Evolutionary conservation across 2,113 vertebrate genomes (phyloP).

Genomic region (Boulengeromyrus knoepffleri): DNA sequence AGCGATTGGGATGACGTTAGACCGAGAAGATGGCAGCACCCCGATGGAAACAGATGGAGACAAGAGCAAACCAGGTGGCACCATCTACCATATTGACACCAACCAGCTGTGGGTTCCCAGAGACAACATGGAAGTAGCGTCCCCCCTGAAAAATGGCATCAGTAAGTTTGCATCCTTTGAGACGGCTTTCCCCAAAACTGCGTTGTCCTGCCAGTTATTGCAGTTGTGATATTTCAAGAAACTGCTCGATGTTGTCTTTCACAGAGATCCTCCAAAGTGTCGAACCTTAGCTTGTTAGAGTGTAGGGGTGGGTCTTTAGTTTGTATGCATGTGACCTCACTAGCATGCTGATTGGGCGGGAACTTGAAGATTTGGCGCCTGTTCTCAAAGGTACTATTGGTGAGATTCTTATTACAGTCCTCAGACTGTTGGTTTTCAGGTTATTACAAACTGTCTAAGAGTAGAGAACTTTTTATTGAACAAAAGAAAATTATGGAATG

Average conservation of each 20-base stretch:
- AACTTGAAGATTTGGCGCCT: background rate
- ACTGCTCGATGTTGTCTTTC: background rate
- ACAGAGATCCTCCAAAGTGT: background rate
- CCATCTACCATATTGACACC: conserved; percentile 92
- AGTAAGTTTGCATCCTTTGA: conserved; percentile 62
- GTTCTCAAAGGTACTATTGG: background rate
- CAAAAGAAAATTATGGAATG: background rate
- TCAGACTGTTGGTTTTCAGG: background rate
- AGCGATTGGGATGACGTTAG: conserved; percentile 86
- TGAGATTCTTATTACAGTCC: background rate
- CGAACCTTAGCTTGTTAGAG: background rate
- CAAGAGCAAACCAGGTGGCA: conserved; percentile 85
- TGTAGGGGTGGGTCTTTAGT: background rate
- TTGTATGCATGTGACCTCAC: background rate
- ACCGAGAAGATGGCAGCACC: conserved; percentile 88
- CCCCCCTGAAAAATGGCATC: conserved; percentile 96
- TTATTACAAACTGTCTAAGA: background rate
- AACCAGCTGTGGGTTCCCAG: conserved; percentile 90
- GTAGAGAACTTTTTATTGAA: background rate
- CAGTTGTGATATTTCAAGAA: background rate
- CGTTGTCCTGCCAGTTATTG: background rate
- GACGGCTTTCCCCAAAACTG: background rate
- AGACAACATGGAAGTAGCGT: conserved; percentile 95
- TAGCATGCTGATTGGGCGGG: background rate
- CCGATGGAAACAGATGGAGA: conserved; percentile 94